These are phyloP conservation scores for Engystomops pustulosus DNA, from an alignment of 2,113 vertebrate genomes.

Conservation along the genomic window DNA sequence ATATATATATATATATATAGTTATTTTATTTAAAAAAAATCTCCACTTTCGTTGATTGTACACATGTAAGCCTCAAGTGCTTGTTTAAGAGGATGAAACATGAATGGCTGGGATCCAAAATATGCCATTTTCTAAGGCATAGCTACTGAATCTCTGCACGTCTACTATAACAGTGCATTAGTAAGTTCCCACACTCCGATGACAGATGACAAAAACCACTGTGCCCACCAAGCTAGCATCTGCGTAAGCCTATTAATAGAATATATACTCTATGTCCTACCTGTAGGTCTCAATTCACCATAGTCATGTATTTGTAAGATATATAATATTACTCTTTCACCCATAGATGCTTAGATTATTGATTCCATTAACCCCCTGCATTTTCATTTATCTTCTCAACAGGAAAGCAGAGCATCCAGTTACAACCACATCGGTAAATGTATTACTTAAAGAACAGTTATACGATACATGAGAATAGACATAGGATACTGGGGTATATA, in stretches of 20 bases:
- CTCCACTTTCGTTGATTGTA: not conserved
- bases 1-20: too few species aligned
- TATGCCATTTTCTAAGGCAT: not conserved
- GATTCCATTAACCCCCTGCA: not conserved
- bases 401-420: not conserved
- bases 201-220: not conserved
- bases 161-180: not conserved
- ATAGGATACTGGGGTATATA: too few species aligned
- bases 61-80: not conserved
- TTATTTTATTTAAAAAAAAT: too few species aligned
- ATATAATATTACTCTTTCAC: not conserved
- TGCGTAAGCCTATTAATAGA: not conserved
- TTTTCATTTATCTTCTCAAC: not conserved
- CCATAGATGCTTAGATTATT: too few species aligned
- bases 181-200: not conserved
- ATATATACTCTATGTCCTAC: not conserved
- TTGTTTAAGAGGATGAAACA: not conserved
- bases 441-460: not conserved
- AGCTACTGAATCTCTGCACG: not conserved
- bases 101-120: not conserved
- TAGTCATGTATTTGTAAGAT: not conserved
- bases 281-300: not conserved
- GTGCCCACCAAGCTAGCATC: not conserved
- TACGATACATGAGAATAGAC: too few species aligned
- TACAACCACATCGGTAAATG: not conserved